A percentile compares a stretch with the other conserved stretches of the same genome.
Evolutionary conservation across 2,888 invertebrate genomes (phyloP).

Genomic region (Watsonalla cultraria): DNA sequence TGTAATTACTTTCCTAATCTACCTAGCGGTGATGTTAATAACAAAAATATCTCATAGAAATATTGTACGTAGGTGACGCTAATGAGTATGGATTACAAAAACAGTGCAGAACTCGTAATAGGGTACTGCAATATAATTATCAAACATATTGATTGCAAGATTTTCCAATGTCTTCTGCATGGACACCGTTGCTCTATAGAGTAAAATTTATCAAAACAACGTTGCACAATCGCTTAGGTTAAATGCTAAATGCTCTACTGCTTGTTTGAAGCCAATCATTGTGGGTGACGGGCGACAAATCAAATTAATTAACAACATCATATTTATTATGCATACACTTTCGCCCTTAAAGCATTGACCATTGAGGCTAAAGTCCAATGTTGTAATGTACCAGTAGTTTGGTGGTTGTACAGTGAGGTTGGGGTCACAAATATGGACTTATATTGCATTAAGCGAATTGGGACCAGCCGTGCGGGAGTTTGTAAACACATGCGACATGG

Average conservation of each 20-base stretch:
- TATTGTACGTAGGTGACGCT: too few relatives aligned
- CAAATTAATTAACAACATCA: slow-evolving; percentile 55
- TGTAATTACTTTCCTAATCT: too few relatives aligned
- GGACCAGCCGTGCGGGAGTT: slow-evolving; percentile 7
- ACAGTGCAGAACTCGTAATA: too few relatives aligned
- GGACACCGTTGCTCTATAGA: too few relatives aligned
- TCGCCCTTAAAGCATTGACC: not conserved
- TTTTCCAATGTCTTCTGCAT: too few relatives aligned
- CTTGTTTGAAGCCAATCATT: slow-evolving; percentile 28
- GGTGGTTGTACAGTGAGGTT: slow-evolving; percentile 5
- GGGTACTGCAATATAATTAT: too few relatives aligned
- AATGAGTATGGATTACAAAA: too few relatives aligned
- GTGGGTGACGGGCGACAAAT: slow-evolving; percentile 54
- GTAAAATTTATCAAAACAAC: not conserved
- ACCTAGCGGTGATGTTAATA: too few relatives aligned
- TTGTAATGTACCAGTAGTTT: not conserved
- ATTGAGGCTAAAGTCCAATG: not conserved
- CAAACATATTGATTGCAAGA: too few relatives aligned
- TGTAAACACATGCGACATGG: slow-evolving; percentile 2
- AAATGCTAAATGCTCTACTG: slow-evolving; percentile 13
- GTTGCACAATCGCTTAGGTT: not conserved
- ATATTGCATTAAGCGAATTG: slow-evolving; percentile 25
- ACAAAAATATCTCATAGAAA: too few relatives aligned
- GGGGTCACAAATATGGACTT: slow-evolving; percentile 3
- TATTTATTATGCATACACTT: not conserved